These are phyloP conservation scores for Podocnemis expansa DNA, from an alignment of 2,113 vertebrate genomes.

Conservation along the genomic window DNA sequence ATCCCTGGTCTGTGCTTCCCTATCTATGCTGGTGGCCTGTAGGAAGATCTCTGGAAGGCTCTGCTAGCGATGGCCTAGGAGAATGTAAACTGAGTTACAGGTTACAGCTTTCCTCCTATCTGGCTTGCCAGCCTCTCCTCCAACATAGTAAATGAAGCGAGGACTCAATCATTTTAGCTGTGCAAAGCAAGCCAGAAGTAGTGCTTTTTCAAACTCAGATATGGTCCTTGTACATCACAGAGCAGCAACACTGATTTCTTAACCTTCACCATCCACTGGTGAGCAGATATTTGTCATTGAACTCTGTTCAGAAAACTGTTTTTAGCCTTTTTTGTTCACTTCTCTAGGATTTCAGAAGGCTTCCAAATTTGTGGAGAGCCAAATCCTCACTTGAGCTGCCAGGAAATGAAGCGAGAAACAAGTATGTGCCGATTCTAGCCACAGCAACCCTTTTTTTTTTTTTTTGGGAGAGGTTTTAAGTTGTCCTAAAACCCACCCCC, in stretches of 20 bases:
- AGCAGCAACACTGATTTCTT: not conserved
- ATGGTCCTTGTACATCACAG: not conserved
- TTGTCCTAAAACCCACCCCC: not conserved
- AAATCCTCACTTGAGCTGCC: slow-evolving; percentile 51
- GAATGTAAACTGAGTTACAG: not conserved
- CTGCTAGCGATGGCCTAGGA: not conserved
- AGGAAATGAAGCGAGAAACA: slow-evolving; percentile 49
- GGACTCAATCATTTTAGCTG: not conserved
- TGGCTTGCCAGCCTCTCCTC: not conserved
- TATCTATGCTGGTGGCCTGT: not conserved
- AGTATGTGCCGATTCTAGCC: slow-evolving; percentile 65
- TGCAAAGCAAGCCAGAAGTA: not conserved
- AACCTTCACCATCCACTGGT: not conserved
- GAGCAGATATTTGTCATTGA: not conserved
- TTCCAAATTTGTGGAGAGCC: slow-evolving; percentile 60
- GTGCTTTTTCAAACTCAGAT: not conserved
- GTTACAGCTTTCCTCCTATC: not conserved
- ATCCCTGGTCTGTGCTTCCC: not conserved
- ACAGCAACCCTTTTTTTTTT: not conserved
- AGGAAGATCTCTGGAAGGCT: not conserved
- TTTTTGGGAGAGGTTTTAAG: rapidly evolving
- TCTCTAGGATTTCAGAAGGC: slow-evolving; percentile 39
- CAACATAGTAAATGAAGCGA: not conserved
- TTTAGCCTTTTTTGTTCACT: slow-evolving; percentile 41
- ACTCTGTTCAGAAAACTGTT: not conserved